Evolutionary conservation across 2,113 vertebrate genomes (phyloP), one percentile per base, ranked within the genome.

Genomic region (Periophthalmodon schlosseri): DNA sequence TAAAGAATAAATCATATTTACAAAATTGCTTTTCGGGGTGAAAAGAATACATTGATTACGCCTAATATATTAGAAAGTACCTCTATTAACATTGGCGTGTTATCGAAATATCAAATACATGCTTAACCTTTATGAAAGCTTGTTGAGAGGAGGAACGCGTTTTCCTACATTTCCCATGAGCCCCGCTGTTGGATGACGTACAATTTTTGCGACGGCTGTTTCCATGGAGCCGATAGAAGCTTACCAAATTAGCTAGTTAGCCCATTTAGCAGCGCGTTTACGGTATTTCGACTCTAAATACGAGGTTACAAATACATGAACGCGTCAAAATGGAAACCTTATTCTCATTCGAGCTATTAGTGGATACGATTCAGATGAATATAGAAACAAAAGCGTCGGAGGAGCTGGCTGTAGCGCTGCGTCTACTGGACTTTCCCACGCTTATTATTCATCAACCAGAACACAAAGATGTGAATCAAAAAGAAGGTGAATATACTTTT

Each of bases 391-490:
- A 74, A 16, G 69, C 73, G n/a, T 83, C 86, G 0, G 68, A 86
- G 33, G 57, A 89, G 58, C 91, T 93, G 14, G 95, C 91, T 5
- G 88, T 98, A 18, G 96, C 90, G 2, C 85, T 98, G 15, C 91
- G 94, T 23, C 79, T 97, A 9, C 70, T 97, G 84, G 95, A 96
- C 70, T 96, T 97, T 20, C 96, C 96, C 8, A 94, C 96, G 0
- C 89, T 98, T 39, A 82, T 97, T 4, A 90, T 98, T 54, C 91
- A 90, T 69, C 93, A 91, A 16, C 72, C 76, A 49, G 54, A 28
- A 8, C 65, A 65, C 2, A 14, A 46, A 1, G 63, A 57, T 20
- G 44, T 60, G 11, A 23, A 73, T 0, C 5, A 21, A 2, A 67
- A 58, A 5, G 57, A n/a, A 11, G 28, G 64, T 15, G 72, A 82